These are phyloP conservation scores for Nylanderia fulva DNA, from an alignment of 1,140 invertebrate genomes.

Conservation along the genomic window DNA sequence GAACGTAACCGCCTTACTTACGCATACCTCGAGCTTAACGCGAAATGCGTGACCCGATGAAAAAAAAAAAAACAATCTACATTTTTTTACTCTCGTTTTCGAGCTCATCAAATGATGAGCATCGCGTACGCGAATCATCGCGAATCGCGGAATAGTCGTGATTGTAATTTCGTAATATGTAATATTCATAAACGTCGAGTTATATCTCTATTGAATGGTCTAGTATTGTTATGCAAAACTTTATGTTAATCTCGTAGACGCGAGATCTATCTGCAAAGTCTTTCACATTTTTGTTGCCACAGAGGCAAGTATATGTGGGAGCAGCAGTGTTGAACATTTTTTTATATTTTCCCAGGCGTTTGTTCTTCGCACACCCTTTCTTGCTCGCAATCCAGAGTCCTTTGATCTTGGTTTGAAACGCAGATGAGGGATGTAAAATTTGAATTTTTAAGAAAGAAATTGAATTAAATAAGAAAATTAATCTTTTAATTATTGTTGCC, in stretches of 20 bases:
- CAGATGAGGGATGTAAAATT: not conserved
- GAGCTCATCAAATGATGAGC: not conserved
- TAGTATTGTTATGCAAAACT: slow-evolving; percentile 11
- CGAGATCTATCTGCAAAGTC: not conserved
- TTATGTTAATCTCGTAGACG: not conserved
- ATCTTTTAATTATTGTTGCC: slow-evolving; percentile 39
- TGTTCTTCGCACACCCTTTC: slow-evolving; percentile 26
- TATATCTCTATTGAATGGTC: not conserved
- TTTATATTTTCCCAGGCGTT: slow-evolving; percentile 13
- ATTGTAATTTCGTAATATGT: too few relatives aligned
- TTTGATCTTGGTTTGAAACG: slow-evolving; percentile 40
- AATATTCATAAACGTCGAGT: not conserved
- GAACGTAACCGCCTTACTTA: not conserved
- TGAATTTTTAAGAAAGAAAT: not conserved
- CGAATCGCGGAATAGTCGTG: too few relatives aligned
- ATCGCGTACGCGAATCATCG: not conserved
- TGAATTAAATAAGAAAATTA: not conserved
- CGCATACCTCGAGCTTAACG: slow-evolving; percentile 2
- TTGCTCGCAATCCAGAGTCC: slow-evolving; percentile 34
- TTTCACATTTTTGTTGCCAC: slow-evolving; percentile 20
- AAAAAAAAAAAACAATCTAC: not conserved
- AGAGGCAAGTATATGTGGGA: slow-evolving; percentile 22
- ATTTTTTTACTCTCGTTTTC: not conserved
- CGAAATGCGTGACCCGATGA: not conserved
- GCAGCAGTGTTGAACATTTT: slow-evolving; percentile 22